Evolutionary conservation across 2,888 invertebrate species (phyloP).

Genomic region (Sicus ferrugineus): DNA sequence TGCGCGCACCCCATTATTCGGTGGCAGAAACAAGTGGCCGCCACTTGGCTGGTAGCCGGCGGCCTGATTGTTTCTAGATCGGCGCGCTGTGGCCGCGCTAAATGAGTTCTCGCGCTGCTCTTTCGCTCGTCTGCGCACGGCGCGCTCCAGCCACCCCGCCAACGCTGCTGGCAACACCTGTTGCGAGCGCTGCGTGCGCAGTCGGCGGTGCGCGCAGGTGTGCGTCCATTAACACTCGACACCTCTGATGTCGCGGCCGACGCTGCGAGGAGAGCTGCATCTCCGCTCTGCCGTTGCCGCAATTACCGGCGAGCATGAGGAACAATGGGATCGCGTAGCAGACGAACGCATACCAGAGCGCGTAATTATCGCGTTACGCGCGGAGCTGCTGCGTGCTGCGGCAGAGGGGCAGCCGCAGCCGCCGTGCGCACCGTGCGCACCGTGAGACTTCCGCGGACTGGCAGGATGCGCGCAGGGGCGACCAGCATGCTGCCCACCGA

Average conservation of each 20-base stretch:
- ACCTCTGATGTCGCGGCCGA: slow-evolving; percentile 41
- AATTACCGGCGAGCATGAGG: slow-evolving; percentile 22
- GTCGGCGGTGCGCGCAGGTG: slow-evolving; percentile 44
- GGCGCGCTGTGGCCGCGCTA: not conserved
- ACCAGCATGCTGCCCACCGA: not conserved
- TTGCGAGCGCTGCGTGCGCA: slow-evolving; percentile 20
- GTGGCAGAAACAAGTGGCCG: slow-evolving; percentile 21
- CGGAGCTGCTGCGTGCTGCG: slow-evolving; percentile 15
- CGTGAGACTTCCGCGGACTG: not conserved
- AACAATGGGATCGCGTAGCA: slow-evolving; percentile 5
- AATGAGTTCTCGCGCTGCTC: not conserved
- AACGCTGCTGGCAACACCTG: too few species aligned
- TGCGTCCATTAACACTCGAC: slow-evolving; percentile 46
- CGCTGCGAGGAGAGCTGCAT: not conserved
- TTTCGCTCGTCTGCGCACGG: not conserved
- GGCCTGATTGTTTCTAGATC: slow-evolving; percentile 7
- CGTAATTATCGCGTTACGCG: slow-evolving; percentile 34
- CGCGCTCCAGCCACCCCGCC: not conserved
- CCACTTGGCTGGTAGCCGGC: slow-evolving; percentile 2
- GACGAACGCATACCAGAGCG: slow-evolving; percentile 13
- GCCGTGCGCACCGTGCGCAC: not conserved
- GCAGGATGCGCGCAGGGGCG: not conserved
- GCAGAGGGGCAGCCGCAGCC: not conserved
- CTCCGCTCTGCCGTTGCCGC: not conserved
- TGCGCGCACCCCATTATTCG: slow-evolving; percentile 16